Percentiles rank a stretch among this genome's conserved stretches.
These are phyloP conservation scores for Peromyscus attwateri DNA, from an alignment of 2,797 vertebrate species.

Conservation along the genomic window DNA sequence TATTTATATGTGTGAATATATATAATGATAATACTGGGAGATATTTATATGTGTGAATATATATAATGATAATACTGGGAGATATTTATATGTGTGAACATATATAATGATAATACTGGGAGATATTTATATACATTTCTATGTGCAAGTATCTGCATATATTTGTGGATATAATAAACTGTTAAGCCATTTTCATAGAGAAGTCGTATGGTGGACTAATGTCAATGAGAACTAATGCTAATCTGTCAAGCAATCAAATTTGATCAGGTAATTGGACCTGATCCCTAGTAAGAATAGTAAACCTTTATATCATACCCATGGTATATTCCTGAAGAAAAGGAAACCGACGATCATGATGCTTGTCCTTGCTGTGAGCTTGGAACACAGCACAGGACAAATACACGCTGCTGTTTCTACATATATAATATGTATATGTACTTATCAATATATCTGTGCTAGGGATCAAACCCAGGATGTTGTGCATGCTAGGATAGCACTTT, in stretches of 20 bases:
- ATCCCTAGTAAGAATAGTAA: neutral
- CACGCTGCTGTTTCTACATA: neutral
- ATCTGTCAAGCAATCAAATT: neutral
- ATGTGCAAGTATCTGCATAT: neutral
- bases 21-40: neutral
- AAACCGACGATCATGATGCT: neutral
- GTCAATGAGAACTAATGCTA: conserved; percentile 6
- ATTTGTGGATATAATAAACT: neutral
- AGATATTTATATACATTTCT: neutral
- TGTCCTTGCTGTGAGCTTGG: neutral
- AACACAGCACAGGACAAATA: neutral
- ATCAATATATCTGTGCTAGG: neutral
- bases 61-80: neutral
- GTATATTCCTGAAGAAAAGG: conserved; percentile 1
- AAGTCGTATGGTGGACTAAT: neutral
- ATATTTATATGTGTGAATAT: neutral
- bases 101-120: neutral
- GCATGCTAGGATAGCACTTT: neutral
- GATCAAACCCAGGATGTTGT: neutral
- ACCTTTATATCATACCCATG: neutral
- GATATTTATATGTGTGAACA: neutral
- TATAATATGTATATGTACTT: neutral
- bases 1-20: neutral
- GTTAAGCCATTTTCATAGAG: neutral
- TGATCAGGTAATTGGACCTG: neutral